Base-by-base conservation (phyloP, 2,797 vertebrate species). In the Anniella stebbinsi region DNA sequence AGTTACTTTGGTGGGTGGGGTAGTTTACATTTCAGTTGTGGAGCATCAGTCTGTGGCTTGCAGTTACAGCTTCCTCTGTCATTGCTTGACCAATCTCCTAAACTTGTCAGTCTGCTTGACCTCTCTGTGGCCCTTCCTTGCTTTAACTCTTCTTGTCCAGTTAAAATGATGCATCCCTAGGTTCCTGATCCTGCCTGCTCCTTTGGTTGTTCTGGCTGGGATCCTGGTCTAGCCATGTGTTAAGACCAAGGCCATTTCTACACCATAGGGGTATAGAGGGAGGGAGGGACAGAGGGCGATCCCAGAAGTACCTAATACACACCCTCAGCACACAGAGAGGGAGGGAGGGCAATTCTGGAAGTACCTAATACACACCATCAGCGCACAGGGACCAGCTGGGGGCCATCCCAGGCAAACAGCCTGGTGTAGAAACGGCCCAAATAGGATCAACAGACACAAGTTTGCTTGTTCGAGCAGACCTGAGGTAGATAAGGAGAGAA, bases 11-110 rank as follows among this genome's bases (percentile, higher is more conserved):
- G n/a, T 28, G 36, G 66, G 60, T 63, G 60, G 57, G 57, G 25
- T 36, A 67, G 69, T 17, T 82, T 81, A 75, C 36, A 38, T 73
- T 90, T 72, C 57, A 81, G 17, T 70, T 89, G 82, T 38, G 33
- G 41, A 54, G 60, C 28, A 9, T 69, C 57, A 63, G 70, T 69
- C 41, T 73, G 41, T 80, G 51, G 28, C 45, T 54, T 86, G 21
- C 57, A 45, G 2, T 70, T 73, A 80, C 15, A 80, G 33, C n/a
- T 66, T 87, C 77, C 57, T 75, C 54, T 54, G 45, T 18, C 18
- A 28, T 23, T 63, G 28, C 69, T n/a, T 88, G 54, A 63, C 54
- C 41, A 48, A 18, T 66, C 57, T 2, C 38, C 54, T 25, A 25
- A 41, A 1, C 5, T 66, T 75, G 75, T 81, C 38, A n/a, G 21